phyloP scores from a whole-genome alignment of 2,797 vertebrate species.

The Lates japonicus region DNA sequence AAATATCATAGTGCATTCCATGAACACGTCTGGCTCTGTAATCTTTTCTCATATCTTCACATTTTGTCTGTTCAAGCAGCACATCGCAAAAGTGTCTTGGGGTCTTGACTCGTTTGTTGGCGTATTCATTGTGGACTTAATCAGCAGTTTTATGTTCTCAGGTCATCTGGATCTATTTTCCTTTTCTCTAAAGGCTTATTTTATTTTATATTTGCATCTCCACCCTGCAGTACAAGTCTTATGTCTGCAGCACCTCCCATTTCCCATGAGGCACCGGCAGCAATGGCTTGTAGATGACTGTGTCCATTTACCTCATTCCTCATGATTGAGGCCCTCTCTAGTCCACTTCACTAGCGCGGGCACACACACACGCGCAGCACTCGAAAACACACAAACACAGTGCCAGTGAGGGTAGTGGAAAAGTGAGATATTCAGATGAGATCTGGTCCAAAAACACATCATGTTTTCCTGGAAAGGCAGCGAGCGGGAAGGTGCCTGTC shows the following conservation, averaged over 20 bases:
- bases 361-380: constrained; percentile 30
- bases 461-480: constrained; percentile 79
- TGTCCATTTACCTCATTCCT: constrained; percentile 54
- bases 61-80: background rate
- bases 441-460: constrained; percentile 72
- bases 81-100: background rate
- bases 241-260: constrained; percentile 45
- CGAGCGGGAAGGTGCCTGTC: constrained; percentile 52
- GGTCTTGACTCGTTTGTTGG: background rate
- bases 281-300: constrained; percentile 19
- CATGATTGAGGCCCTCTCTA: constrained; percentile 29
- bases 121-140: constrained; percentile 12
- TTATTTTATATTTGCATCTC: constrained; percentile 35
- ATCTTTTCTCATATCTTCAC: constrained; percentile 11
- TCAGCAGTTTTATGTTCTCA: constrained; percentile 32
- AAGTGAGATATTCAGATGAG: constrained; percentile 70
- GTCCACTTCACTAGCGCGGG: background rate
- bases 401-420: constrained; percentile 69
- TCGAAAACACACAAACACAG: constrained; percentile 31
- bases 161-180: constrained; percentile 22
- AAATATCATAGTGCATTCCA: constrained; percentile 30
- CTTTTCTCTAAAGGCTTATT: constrained; percentile 8
- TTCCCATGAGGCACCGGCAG: constrained; percentile 28
- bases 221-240: constrained; percentile 9
- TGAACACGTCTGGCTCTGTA: background rate